Conservation (phyloP, 53 echinoderm and acorn worm genomes). For the Antedon mediterranea region DNA sequence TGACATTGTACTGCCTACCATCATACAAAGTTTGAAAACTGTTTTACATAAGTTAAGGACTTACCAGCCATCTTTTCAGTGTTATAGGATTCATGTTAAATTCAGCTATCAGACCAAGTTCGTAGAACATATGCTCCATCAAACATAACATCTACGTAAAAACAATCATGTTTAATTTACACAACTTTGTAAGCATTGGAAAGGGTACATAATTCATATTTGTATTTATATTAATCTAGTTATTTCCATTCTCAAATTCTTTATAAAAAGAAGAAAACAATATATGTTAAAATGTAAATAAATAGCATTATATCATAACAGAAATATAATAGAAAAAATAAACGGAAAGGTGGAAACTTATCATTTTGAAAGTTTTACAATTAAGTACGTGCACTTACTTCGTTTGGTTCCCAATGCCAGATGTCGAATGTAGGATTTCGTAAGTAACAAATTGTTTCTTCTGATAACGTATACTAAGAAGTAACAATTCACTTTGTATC, state of each 20-base stretch:
- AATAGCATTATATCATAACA: too few species aligned
- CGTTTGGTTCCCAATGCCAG: conserved; percentile 99
- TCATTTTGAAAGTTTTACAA: too few species aligned
- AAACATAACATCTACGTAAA: conserved; percentile 76
- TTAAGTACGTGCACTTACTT: conserved; percentile 26
- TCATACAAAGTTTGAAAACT: too few species aligned
- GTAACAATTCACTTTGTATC: too few species aligned
- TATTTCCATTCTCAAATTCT: too few species aligned
- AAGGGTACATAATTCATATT: background rate
- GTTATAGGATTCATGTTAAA: conserved; percentile 77
- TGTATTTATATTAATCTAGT: too few species aligned
- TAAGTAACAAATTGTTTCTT: conserved; percentile 75
- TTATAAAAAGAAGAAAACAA: too few species aligned
- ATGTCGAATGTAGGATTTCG: conserved; percentile 92
- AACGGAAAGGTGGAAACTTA: too few species aligned
- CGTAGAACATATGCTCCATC: conserved; percentile 90
- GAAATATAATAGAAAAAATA: too few species aligned
- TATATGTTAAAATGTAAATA: too few species aligned
- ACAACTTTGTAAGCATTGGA: background rate
- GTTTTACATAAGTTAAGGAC: conserved; percentile 2
- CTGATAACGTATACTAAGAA: conserved; percentile 73
- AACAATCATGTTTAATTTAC: background rate
- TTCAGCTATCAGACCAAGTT: conserved; percentile 69
- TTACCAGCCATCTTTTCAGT: conserved; percentile 80
- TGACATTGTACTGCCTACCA: too few species aligned